Conservation (phyloP, 2,797 vertebrate genomes). For the Gambelia wislizenii region DNA sequence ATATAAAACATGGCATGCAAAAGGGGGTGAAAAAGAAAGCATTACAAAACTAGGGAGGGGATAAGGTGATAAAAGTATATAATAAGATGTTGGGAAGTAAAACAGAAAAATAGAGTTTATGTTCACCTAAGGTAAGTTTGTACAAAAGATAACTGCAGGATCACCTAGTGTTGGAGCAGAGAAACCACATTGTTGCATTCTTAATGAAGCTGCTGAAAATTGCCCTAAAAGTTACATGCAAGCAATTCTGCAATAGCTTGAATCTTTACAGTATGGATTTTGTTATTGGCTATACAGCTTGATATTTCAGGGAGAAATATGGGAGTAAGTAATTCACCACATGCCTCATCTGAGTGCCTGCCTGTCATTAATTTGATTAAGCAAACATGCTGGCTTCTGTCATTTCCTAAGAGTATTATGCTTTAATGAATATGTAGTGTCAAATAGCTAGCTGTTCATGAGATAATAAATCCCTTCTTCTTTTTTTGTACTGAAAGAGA, state of each 20-base stretch:
- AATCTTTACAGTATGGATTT: constrained; percentile 18
- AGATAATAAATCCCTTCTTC: not conserved
- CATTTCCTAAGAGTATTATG: constrained; percentile 43
- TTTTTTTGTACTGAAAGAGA: constrained; percentile 6
- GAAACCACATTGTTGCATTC: not conserved
- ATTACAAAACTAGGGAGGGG: not conserved
- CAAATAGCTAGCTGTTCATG: constrained; percentile 32
- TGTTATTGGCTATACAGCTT: not conserved
- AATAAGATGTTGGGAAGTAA: rapidly evolving
- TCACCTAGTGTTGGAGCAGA: not conserved
- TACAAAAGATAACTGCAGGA: not conserved
- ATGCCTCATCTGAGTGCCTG: constrained; percentile 38
- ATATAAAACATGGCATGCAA: not conserved
- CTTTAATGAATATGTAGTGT: not conserved
- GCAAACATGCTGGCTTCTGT: constrained; percentile 19
- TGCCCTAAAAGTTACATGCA: not conserved
- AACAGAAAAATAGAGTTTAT: not conserved
- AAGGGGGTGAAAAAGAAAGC: not conserved
- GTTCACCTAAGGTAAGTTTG: not conserved
- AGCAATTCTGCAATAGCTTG: not conserved
- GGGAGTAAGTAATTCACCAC: constrained; percentile 39
- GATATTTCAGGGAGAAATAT: not conserved
- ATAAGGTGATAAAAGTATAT: not conserved
- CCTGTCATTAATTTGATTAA: constrained; percentile 31
- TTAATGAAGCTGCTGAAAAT: not conserved